phyloP scores from a whole-genome alignment of 23 tunicate genomes.

The Halocynthia roretzi region DNA sequence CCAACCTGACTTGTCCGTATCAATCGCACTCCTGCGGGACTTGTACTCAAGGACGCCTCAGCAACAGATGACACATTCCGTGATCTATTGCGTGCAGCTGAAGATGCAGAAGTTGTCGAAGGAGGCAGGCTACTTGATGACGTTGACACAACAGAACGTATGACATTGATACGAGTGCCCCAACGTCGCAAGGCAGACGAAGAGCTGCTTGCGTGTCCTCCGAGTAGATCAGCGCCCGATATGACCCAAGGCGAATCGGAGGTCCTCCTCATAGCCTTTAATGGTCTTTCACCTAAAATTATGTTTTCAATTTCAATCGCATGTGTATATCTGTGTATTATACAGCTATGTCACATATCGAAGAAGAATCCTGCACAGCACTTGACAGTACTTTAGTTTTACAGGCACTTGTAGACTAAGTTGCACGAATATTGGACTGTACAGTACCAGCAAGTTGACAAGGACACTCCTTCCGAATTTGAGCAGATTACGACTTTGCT shows the following conservation, averaged over 20 bases:
- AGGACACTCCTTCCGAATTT: no score
- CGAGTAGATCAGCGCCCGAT: conserved; percentile 16
- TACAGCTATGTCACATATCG: no score
- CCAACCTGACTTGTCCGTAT: conserved; percentile 62
- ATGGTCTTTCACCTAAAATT: conserved; percentile 18
- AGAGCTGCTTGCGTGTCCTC: not conserved
- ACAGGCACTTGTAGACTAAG: no score
- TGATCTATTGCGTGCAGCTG: conserved; percentile 43
- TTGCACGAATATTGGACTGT: no score
- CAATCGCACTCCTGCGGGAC: conserved; percentile 45
- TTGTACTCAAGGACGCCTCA: conserved; percentile 17
- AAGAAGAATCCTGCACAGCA: no score
- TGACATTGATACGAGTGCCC: conserved; percentile 58
- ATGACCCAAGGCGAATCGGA: conserved; percentile 10
- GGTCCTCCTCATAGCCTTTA: conserved; percentile 4
- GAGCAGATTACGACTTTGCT: no score
- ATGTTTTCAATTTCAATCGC: no score
- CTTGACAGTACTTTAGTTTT: no score
- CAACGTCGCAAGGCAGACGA: conserved; percentile 31
- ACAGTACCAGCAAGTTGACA: no score
- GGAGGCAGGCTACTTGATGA: not conserved
- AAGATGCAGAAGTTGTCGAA: conserved; percentile 26
- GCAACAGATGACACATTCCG: conserved; percentile 1
- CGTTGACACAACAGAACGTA: conserved; percentile 35
- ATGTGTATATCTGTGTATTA: no score